Conservation (phyloP, 2,113 vertebrate species). For the Charina bottae region DNA sequence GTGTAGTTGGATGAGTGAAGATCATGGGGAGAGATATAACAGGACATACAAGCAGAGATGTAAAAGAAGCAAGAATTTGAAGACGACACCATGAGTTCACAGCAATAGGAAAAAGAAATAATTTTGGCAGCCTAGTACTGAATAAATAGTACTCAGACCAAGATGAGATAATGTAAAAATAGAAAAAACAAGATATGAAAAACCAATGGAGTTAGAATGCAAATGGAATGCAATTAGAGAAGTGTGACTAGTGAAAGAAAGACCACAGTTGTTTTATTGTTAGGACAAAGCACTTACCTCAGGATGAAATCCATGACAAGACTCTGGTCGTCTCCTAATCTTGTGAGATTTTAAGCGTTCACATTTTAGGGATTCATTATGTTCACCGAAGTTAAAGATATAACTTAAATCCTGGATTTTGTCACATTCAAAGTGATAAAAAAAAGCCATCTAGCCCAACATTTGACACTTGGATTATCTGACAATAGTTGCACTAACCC, state of each 20-base stretch:
- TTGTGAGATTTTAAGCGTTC: conserved; percentile 96
- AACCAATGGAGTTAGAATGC: neutral
- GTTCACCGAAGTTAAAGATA: conserved; percentile 88
- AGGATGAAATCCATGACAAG: conserved; percentile 95
- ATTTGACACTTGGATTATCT: neutral
- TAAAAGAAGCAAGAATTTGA: neutral
- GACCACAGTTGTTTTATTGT: neutral
- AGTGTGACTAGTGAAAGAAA: neutral
- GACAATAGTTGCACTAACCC: neutral
- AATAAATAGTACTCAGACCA: neutral
- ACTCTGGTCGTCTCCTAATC: conserved; percentile 93
- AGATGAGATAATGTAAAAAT: neutral
- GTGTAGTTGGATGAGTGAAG: neutral
- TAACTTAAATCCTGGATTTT: conserved; percentile 18
- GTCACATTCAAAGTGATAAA: neutral
- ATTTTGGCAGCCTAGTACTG: neutral
- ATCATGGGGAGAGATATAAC: neutral
- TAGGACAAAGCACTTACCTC: conserved; percentile 76
- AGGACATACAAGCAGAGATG: neutral
- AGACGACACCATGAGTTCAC: too few relatives aligned
- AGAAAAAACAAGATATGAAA: neutral
- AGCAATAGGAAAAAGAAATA: neutral
- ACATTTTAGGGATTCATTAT: conserved; percentile 99
- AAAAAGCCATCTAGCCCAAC: neutral
- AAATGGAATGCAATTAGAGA: neutral